phyloP scores from a whole-genome alignment of 1,140 invertebrate species.

The Zaprionus taronus region DNA sequence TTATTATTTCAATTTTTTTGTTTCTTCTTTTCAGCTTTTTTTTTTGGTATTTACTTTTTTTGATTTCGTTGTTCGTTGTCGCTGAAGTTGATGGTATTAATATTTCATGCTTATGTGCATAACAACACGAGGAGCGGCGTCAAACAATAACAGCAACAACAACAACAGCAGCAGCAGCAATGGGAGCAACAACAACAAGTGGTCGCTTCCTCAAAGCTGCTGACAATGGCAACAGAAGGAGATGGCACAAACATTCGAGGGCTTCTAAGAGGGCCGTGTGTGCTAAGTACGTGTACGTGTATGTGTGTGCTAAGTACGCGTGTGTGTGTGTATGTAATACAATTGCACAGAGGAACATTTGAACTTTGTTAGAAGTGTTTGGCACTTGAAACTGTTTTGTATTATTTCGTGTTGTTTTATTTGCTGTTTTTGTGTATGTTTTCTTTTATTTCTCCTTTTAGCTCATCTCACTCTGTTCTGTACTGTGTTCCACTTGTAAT shows the following conservation, averaged over 20 bases:
- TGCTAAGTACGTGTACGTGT: background rate
- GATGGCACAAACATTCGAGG: constrained; percentile 29
- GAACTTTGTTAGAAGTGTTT: constrained; percentile 43
- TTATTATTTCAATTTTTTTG: constrained; percentile 7
- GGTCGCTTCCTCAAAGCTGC: constrained; percentile 18
- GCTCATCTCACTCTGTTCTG: background rate
- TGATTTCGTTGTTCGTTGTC: constrained; percentile 26
- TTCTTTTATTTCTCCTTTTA: constrained; percentile 1
- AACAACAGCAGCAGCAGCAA: background rate
- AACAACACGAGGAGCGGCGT: constrained; percentile 42
- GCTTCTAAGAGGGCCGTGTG: background rate
- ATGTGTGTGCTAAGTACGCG: background rate
- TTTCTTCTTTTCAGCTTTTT: background rate
- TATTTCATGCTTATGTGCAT: constrained; percentile 75
- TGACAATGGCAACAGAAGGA: constrained; percentile 52
- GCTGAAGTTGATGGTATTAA: constrained; percentile 58
- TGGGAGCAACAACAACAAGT: constrained; percentile 31
- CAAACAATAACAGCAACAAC: constrained; percentile 31
- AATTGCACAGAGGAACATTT: constrained; percentile 49
- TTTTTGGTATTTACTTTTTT: background rate
- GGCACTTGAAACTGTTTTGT: constrained; percentile 60
- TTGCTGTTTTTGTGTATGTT: background rate
- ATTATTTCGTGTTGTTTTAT: constrained; percentile 24
- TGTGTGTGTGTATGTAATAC: constrained; percentile 28
- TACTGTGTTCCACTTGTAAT: constrained; percentile 31